Evolutionary conservation across 2,113 vertebrate genomes (phyloP).

Genomic region (Tetrax tetrax): DNA sequence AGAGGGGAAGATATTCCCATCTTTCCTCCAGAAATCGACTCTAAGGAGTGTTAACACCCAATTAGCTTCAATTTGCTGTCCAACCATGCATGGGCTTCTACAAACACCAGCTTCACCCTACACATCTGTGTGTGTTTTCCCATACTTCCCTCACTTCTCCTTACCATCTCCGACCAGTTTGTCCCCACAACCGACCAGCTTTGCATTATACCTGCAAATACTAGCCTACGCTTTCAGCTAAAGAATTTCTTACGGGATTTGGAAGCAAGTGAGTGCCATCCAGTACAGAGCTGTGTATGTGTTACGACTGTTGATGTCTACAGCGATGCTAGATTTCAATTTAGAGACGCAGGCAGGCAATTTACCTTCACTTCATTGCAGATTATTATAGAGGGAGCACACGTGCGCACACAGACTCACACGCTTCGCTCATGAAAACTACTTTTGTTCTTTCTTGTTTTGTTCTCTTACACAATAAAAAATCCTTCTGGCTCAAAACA

Average conservation of each 20-base stretch:
- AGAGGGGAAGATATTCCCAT: not conserved
- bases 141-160: not conserved
- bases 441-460: slow-evolving; percentile 28
- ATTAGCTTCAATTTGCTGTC: not conserved
- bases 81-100: not conserved
- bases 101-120: not conserved
- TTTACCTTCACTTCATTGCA: not conserved
- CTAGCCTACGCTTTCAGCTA: not conserved
- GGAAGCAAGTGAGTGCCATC: not conserved
- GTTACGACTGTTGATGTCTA: not conserved
- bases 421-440: not conserved
- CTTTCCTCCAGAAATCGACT: not conserved
- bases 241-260: not conserved
- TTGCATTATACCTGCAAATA: not conserved
- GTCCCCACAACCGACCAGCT: not conserved
- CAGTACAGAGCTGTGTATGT: too few relatives aligned
- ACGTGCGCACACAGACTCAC: not conserved
- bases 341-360: not conserved
- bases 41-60: not conserved
- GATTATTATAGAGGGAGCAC: not conserved
- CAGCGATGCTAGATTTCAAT: not conserved
- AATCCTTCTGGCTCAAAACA: not conserved
- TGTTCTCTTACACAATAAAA: slow-evolving; percentile 35
- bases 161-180: not conserved
- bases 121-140: not conserved